These are phyloP conservation scores for Drosophila mayri DNA, from an alignment of 1,140 invertebrate genomes.

Conservation along the genomic window DNA sequence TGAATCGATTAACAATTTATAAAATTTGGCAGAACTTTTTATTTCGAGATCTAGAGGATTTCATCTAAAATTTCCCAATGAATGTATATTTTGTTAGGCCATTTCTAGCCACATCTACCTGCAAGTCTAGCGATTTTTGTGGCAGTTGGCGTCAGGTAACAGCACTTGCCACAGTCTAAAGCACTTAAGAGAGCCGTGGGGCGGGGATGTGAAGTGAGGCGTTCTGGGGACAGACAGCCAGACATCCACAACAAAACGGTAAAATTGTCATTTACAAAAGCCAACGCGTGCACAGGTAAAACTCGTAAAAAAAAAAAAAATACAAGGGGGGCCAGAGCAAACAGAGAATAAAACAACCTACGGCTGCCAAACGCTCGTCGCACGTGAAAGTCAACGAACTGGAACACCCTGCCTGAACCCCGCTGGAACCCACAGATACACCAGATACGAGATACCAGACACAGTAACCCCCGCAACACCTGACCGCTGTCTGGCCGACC, in stretches of 20 bases:
- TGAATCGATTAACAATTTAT: too few species aligned
- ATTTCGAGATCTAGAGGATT: neutral
- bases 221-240: slow-evolving; percentile 21
- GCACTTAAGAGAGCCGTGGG: slow-evolving; percentile 51
- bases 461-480: slow-evolving; percentile 24
- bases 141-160: slow-evolving; percentile 8
- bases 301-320: slow-evolving; percentile 22
- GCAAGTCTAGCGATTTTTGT: slow-evolving; percentile 15
- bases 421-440: neutral
- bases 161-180: slow-evolving; percentile 43
- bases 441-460: slow-evolving; percentile 12
- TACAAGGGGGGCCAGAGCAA: slow-evolving; percentile 21
- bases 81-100: neutral
- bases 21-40: neutral
- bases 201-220: slow-evolving; percentile 15
- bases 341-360: slow-evolving; percentile 44
- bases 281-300: slow-evolving; percentile 57
- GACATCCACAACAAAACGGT: slow-evolving; percentile 71
- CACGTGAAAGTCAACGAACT: slow-evolving; percentile 81
- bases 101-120: neutral
- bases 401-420: slow-evolving; percentile 52
- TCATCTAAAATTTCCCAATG: neutral
- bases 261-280: slow-evolving; percentile 80
- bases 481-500: slow-evolving; percentile 42
- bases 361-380: slow-evolving; percentile 47